Evolutionary conservation across 2,113 vertebrate species (phyloP), one percentile per base, ranked within the genome.

Genomic region (Cariama cristata): DNA sequence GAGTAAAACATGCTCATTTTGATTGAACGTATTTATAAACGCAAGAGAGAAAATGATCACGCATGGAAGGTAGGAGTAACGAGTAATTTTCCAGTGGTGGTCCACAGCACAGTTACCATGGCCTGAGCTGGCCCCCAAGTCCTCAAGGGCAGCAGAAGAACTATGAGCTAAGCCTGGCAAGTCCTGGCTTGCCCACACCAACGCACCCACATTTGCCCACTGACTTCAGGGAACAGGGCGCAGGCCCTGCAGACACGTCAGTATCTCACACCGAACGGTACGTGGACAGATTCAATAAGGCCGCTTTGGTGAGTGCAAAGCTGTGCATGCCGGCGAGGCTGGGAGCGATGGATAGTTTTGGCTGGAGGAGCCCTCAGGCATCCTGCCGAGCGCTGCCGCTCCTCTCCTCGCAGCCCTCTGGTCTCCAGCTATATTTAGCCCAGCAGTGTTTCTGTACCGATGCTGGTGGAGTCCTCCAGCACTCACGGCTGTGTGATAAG

Each of bases 181-280:
- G 13, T 35, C 32, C 40, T 47, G 72, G 4, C 9, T 33, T 35
- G 44, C 21, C 30, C 21, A 14, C 22, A 27, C 30, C 35, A 45
- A 3, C 2, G 2, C 24, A 21, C 32, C 19, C 58, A 14, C 52
- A 1, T 8, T 32, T 47, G 8, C 13, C 45, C 30, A 4, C 10
- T 17, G 20, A 4, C 45, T n/a, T 15, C 67, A n/a, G 69, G 56
- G 50, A 44, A 20, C 0, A 12, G 63, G 50, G 47, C 3, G 2
- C 60, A 44, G 52, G 12, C 9, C 8, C 2, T 12, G 64, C 76
- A 79, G 52, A 17, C 38, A 3, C 0, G 0, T 6, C 0, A 0
- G 0, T 2, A 2, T 0, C 3, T 26, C 33, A 32, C 85, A 32
- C 3, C 1, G 0, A 53, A 5, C 0, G 0, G 0, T 6, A 53